These are phyloP conservation scores for Netelia melanura DNA, from an alignment of 2,888 invertebrate species.

Conservation along the genomic window DNA sequence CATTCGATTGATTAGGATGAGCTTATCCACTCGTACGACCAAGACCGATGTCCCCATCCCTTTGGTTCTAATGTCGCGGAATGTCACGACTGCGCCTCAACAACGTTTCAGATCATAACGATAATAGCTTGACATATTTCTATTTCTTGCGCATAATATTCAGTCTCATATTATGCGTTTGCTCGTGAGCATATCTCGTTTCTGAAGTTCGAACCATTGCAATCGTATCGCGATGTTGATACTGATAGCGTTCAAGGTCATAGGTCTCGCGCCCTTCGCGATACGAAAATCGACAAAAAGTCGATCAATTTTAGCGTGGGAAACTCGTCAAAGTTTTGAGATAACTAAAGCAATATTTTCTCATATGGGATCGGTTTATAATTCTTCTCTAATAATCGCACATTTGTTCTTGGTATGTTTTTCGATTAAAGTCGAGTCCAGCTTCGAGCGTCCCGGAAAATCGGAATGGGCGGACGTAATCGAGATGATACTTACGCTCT, in stretches of 20 bases:
- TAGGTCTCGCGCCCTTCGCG: slow-evolving; percentile 28
- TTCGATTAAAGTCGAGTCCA: background rate
- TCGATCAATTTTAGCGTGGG: background rate
- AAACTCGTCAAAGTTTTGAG: background rate
- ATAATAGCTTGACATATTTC: background rate
- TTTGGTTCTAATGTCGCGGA: background rate
- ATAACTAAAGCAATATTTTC: slow-evolving; percentile 34
- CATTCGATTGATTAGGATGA: background rate
- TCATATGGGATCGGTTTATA: slow-evolving; percentile 60
- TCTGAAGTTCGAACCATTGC: background rate
- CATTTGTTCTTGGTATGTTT: slow-evolving; percentile 30
- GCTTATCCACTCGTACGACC: background rate
- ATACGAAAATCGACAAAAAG: background rate
- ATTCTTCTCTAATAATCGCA: slow-evolving; percentile 44
- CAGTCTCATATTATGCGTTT: background rate
- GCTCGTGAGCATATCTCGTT: background rate
- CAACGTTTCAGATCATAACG: background rate
- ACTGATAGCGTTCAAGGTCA: slow-evolving; percentile 5
- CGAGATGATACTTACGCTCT: slow-evolving; percentile 47
- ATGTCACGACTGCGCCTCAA: background rate
- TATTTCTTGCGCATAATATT: background rate
- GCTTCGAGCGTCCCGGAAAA: slow-evolving; percentile 23
- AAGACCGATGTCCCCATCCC: background rate
- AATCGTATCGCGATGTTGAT: background rate
- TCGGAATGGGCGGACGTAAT: slow-evolving; percentile 31